These are phyloP conservation scores for Prochilodus magdalenae DNA, from an alignment of 2,113 vertebrate genomes.

Conservation along the genomic window DNA sequence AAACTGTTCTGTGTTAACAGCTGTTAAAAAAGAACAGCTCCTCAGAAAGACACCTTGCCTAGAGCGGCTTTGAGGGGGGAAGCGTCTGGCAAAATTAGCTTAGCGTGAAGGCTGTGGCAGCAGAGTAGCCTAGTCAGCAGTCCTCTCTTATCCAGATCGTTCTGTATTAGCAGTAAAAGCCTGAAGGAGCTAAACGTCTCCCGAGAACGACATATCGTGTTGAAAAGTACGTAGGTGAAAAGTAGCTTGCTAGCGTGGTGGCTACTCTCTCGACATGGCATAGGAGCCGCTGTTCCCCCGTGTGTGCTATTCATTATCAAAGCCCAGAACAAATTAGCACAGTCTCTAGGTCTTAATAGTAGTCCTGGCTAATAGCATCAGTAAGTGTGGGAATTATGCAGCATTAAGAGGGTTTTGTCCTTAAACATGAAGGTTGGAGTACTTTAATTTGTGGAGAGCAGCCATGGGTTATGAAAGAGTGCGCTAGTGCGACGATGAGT, in stretches of 20 bases:
- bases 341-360: slow-evolving; percentile 18
- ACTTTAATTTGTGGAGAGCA: slow-evolving; percentile 46
- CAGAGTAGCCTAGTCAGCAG: background rate
- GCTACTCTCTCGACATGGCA: background rate
- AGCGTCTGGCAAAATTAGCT: background rate
- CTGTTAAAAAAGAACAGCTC: no score
- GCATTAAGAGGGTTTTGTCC: slow-evolving; percentile 13
- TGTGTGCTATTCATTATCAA: slow-evolving; percentile 9
- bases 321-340: slow-evolving; percentile 18
- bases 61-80: background rate
- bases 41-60: no score
- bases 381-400: slow-evolving; percentile 34
- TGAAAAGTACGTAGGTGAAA: background rate
- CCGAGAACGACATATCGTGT: background rate
- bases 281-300: background rate
- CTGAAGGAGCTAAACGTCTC: background rate
- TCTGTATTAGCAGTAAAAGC: background rate
- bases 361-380: slow-evolving; percentile 22
- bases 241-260: no score
- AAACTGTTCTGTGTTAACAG: background rate
- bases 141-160: background rate
- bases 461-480: slow-evolving; percentile 25
- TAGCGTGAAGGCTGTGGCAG: no score
- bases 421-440: slow-evolving; percentile 25
- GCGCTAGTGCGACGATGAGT: slow-evolving; percentile 15